phyloP scores from a whole-genome alignment of 1,140 invertebrate genomes.

The Limonius californicus region DNA sequence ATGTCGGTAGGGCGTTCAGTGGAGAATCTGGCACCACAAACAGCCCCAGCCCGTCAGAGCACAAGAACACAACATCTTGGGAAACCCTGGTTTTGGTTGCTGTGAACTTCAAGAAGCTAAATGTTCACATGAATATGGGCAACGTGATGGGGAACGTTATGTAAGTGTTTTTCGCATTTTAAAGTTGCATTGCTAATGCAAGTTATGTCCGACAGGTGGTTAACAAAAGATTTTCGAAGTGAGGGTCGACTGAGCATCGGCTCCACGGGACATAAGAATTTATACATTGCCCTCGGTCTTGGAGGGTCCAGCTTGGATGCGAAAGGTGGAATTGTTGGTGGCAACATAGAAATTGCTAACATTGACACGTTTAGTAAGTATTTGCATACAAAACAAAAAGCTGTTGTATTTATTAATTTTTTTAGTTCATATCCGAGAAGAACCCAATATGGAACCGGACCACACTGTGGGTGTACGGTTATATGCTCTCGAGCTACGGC shows the following conservation, averaged over 20 bases:
- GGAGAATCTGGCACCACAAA: conserved; percentile 48
- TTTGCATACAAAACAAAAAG: neutral
- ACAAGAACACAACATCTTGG: conserved; percentile 69
- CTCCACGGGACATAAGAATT: conserved; percentile 90
- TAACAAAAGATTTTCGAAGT: conserved; percentile 84
- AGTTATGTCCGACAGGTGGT: too few species aligned
- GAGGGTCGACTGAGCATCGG: conserved; percentile 90
- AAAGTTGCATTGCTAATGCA: conserved; percentile 22
- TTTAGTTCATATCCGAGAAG: conserved; percentile 81
- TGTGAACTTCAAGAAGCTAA: conserved; percentile 90
- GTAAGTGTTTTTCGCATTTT: conserved; percentile 57
- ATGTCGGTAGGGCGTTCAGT: conserved; percentile 53
- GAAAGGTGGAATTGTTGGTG: conserved; percentile 94
- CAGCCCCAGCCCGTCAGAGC: conserved; percentile 42
- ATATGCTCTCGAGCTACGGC: conserved; percentile 77
- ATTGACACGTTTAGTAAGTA: conserved; percentile 79
- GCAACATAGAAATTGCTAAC: conserved; percentile 85
- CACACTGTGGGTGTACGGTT: conserved; percentile 83
- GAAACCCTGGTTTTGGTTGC: conserved; percentile 94
- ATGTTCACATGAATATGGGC: conserved; percentile 98
- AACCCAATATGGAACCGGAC: conserved; percentile 83
- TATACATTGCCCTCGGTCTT: conserved; percentile 83
- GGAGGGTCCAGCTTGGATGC: conserved; percentile 90
- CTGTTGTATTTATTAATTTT: conserved; percentile 1
- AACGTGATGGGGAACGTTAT: conserved; percentile 97